Base-by-base conservation (phyloP, 2,797 vertebrate species). In the Enteromius trimaculatus region DNA sequence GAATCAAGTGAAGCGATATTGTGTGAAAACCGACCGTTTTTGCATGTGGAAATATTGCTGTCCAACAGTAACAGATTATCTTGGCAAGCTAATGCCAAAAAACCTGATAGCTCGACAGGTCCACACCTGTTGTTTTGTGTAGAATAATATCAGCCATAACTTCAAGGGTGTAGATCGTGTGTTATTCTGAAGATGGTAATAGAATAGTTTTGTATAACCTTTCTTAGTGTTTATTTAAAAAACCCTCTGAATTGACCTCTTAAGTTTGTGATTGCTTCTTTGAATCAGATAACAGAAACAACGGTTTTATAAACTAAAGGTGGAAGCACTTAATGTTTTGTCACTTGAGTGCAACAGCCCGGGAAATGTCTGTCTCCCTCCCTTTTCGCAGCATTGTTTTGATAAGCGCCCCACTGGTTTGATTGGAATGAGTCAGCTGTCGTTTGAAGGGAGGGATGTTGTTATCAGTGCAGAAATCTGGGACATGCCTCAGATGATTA, bases 401-500 rank as follows among this genome's bases (percentile, higher is more conserved):
- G 82, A 74, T 89, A 87, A 87, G 86, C 89, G 86, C 83, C 77
- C 19, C 65, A 79, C 62, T 85, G 89, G 88, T 92, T 91, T 90
- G 90, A 91, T 91, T 90, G 89, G 90, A 44, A 82, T 85, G 86
- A 88, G 83, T 86, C 83, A 72, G 84, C 60, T 69, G 76, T 87
- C 79, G 83, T 88, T 88, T 76, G 86, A 91, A 89, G 83, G 86
- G 87, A 26, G 86, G 82, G 88, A 92, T 91, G 90, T 65, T 79
- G 77, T 94, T 95, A 94, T 95, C 94, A 84, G 83, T 79, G 88
- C 81, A 81, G 92, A 88, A 90, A 92, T 94, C 92, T 91, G 85
- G 92, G 91, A 92, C 92, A 91, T 88, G 88, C 89, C 90, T 92
- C 89, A 90, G 89, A 91, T 94, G 92, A 93, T 94, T 91, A 93